Conservation (phyloP, 2,113 vertebrate species). For the Thomomys bottae region DNA sequence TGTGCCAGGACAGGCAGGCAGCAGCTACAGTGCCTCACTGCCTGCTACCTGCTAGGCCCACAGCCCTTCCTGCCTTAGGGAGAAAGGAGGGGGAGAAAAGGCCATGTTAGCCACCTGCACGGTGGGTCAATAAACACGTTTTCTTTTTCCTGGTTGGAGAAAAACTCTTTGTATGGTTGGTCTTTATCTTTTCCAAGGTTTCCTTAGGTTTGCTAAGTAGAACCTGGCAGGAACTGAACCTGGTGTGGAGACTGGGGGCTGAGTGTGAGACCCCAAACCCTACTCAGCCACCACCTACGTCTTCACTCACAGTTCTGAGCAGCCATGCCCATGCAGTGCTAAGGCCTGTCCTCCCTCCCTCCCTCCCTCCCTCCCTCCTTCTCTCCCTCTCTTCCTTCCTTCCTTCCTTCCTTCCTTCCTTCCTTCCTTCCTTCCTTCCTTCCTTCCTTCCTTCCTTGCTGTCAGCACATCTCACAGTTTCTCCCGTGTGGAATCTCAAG, state of each 20-base stretch:
- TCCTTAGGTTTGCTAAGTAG: slow-evolving; percentile 7
- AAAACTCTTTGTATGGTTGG: neutral
- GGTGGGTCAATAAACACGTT: slow-evolving; percentile 43
- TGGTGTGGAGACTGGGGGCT: rapidly evolving
- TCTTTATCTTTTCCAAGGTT: neutral
- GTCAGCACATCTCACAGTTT: neutral
- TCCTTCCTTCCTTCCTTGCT: neutral
- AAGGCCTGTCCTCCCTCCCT: no score
- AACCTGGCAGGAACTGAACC: neutral
- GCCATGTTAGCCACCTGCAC: neutral
- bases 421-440: no score
- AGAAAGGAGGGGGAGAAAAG: neutral
- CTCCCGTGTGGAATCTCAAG: neutral
- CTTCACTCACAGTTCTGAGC: no score
- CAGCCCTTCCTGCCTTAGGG: neutral
- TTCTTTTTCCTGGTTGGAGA: neutral
- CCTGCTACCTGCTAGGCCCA: neutral
- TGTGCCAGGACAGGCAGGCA: neutral
- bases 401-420: no score
- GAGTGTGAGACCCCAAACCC: neutral
- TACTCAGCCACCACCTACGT: no score
- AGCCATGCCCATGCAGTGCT: no score
- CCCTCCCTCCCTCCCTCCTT: no score
- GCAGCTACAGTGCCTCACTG: neutral
- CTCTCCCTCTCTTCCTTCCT: no score